Evolutionary conservation across 2,888 invertebrate species (phyloP), one percentile per base, ranked within the genome.

Genomic region (Timema podura): DNA sequence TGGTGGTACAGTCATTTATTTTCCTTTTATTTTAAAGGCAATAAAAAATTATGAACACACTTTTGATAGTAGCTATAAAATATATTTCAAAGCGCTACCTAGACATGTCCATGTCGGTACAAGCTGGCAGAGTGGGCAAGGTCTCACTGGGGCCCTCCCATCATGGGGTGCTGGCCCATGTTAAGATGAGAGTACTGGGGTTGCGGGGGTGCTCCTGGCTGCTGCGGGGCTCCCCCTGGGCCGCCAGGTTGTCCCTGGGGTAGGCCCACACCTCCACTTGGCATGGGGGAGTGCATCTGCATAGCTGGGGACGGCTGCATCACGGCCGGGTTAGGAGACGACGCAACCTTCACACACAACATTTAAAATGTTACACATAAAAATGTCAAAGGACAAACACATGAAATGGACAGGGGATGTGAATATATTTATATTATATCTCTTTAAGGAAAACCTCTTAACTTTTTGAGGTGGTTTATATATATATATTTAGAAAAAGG

Each of bases 241-340:
- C 30, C 30, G 6, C 68, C 68, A 10, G 64, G 46, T 44, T 69
- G 69, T 46, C 70, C 71, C 9, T 70, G 72, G 10, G 71, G 72
- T 49, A 70, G 64, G 5, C 70, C 70, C 48, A 71, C 73, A 15
- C 69, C 68, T 47, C 81, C 82, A 9, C 80, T 82, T 68, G 83
- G 82, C 85, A 85, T 85, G 6, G 86, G 85, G 7, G 85, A 84
- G 68, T 85, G 84, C 84, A 88, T 85, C 78, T 85, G 84, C 84
- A 85, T 84, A 2, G 83, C 84, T 5, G 85, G 83, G 69, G 84
- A 85, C 8, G 70, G 68, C 73, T 84, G 84, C 68, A 88, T 87
- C 44, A 10, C n/a, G 73, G 82, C 82, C 85, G 77, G 76, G 0
- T 79, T 78, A 65, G 85, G 84, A 0, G 82, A 80, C 13, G 83